Conservation (phyloP, 2,888 invertebrate genomes). For the Stenodera caucasica region DNA sequence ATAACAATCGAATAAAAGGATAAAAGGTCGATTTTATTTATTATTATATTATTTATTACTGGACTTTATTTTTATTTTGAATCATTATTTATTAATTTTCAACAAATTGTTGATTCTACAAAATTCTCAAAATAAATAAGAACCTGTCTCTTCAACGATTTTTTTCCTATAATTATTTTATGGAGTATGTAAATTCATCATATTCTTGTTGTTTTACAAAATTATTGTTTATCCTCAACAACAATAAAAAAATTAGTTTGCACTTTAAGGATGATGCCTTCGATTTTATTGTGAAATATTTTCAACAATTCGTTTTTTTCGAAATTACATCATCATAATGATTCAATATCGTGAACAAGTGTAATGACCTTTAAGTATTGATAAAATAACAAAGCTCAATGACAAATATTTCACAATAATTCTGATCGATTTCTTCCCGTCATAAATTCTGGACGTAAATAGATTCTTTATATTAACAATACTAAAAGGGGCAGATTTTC, state of each 20-base stretch:
- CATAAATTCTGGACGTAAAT: constrained; percentile 9
- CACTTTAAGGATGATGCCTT: constrained; percentile 11
- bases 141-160: background rate
- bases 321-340: constrained; percentile 26
- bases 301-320: constrained; percentile 6
- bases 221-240: background rate
- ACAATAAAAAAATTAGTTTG: constrained; percentile 13
- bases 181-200: background rate
- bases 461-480: background rate
- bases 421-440: background rate
- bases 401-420: constrained; percentile 14
- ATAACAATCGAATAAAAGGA: background rate
- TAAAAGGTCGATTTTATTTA: constrained; percentile 1
- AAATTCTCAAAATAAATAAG: no score
- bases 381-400: constrained; percentile 25
- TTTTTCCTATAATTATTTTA: background rate
- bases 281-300: constrained; percentile 15
- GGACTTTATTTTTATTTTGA: background rate
- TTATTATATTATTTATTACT: background rate
- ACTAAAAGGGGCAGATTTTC: no score
- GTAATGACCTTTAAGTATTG: constrained; percentile 27
- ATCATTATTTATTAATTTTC: background rate
- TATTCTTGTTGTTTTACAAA: constrained; percentile 3
- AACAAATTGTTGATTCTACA: background rate
- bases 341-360: constrained; percentile 21